Evolutionary conservation across 1,140 invertebrate species (phyloP), one percentile per base, ranked within the genome.

Genomic region (Chrysoperla carnea): DNA sequence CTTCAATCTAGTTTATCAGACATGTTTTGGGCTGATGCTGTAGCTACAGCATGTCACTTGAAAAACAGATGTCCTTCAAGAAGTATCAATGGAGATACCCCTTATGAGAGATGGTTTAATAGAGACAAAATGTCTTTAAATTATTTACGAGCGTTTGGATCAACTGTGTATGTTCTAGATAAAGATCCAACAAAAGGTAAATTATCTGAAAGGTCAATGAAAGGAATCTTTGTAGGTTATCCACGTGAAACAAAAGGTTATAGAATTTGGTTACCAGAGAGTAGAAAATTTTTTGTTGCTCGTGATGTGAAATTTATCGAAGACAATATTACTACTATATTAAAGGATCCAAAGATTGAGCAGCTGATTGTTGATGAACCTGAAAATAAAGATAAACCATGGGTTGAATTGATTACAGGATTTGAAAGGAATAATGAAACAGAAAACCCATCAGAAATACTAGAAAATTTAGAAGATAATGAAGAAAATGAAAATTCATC

Each of bases 21-120:
- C 36, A 40, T 4, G 1, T 55, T 61, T 43, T 67, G 62, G 62
- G 50, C 48, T 9, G 59, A 67, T 48, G 63, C 65, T 14, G 49
- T 59, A 53, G 29, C 28, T 39, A 39, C 44, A 35, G 49, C 47
- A 15, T 37, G 39, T 8, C 50, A 48, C 37, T 9, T 52, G 6
- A 41, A 44, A 12, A 54, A 52, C 27, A 33, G 49, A 39, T 36
- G 29, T 36, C 40, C 42, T 14, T 49, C 52, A 4, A 46, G 14
- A 31, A 46, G 46, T 8, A 36, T 58, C 8, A 36, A 49, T 31
- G 47, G 39, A 7, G 27, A 38, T 38, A 54, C 52, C 7, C 59
- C 62, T 8, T 52, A 48, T 39, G 53, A 62, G 46, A 8, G 47
- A 23, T 63, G 53, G 53, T n/a, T n/a, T n/a, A 53, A 46, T 8